Evolutionary conservation across 2,888 invertebrate species (phyloP).

Genomic region (Pachydiplax longipennis): DNA sequence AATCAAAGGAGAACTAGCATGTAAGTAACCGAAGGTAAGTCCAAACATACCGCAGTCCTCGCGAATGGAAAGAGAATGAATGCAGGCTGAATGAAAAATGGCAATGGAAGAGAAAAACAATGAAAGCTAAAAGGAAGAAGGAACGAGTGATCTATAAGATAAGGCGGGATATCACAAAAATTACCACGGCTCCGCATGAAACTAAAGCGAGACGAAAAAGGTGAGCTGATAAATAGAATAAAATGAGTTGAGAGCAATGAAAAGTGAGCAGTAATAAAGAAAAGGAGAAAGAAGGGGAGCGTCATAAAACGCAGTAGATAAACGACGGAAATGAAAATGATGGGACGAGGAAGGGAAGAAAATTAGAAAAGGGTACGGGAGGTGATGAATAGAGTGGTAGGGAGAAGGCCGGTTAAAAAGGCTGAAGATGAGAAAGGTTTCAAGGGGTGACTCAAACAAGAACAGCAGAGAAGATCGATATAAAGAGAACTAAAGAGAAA

Average conservation of each 20-base stretch:
- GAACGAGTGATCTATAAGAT: not conserved
- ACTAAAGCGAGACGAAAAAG: not conserved
- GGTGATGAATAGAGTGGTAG: not conserved
- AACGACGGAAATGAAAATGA: not conserved
- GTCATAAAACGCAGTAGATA: not conserved
- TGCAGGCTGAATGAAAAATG: not conserved
- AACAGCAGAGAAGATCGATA: not conserved
- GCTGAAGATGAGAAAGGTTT: constrained; percentile 48
- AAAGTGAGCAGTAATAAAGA: not conserved
- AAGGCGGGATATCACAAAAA: not conserved
- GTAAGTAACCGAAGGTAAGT: too few species aligned
- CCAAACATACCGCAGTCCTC: too few species aligned
- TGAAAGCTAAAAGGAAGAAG: not conserved
- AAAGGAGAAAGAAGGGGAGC: not conserved
- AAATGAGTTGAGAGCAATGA: not conserved
- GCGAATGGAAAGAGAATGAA: not conserved
- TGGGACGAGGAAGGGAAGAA: not conserved
- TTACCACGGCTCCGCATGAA: not conserved
- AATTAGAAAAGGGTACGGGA: not conserved
- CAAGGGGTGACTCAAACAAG: not conserved
- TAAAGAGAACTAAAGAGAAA: constrained; percentile 21
- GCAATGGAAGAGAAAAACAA: not conserved
- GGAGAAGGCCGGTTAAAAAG: constrained; percentile 48
- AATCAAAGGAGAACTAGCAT: too few species aligned
- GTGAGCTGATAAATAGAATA: not conserved